Evolutionary conservation across 37 sponge, comb jelly and placozoan genomes (phyloP), one percentile per base, ranked within the genome.

Genomic region (Halisarca cf. caerulea): DNA sequence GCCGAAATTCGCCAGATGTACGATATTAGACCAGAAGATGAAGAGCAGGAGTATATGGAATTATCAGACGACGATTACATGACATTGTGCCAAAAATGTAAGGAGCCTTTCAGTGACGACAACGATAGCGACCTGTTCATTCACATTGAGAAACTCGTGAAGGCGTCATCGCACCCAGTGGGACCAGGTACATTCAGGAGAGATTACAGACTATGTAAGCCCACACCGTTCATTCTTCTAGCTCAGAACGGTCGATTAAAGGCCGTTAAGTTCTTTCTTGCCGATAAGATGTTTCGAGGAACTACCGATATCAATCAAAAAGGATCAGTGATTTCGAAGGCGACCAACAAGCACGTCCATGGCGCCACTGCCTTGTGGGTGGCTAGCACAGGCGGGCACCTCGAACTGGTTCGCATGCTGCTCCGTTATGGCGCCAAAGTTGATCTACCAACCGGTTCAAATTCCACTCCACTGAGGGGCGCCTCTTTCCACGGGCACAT

Each of bases 321-420:
- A 3, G 90, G 88, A 39, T 87, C 88, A 11, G 89, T 95, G 28
- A 54, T 92, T 27, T 92, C 92, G 28, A 54, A 89, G 38, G 89
- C 90, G 14, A 95, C 96, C 18, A 82, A 66, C 59, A 96, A 93
- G 83, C 84, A 90, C 27, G 94, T 96, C 20, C 91, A 88, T 69
- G 91, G 94, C 71, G 93, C 96, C 33, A 96, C 96, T 11, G 89
- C 96, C 23, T 89, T 96, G 1, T 96, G 96, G 96, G 96, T 90
- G 0, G 95, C 94, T 27, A 85, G 91, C 47, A 86, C 93, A 9
- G 93, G 93, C 53, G 92, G 91, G 0, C 84, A 85, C 66, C 61
- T 90, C 24, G 93, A 97, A 15, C 82, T 95, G 2, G 94, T 95
- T 38, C 80, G 86, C 69, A 43, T 89, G 30, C 75, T 97, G 54